Evolutionary conservation across 1,140 invertebrate genomes (phyloP).

Genomic region (Lamellibrachia luymesi): DNA sequence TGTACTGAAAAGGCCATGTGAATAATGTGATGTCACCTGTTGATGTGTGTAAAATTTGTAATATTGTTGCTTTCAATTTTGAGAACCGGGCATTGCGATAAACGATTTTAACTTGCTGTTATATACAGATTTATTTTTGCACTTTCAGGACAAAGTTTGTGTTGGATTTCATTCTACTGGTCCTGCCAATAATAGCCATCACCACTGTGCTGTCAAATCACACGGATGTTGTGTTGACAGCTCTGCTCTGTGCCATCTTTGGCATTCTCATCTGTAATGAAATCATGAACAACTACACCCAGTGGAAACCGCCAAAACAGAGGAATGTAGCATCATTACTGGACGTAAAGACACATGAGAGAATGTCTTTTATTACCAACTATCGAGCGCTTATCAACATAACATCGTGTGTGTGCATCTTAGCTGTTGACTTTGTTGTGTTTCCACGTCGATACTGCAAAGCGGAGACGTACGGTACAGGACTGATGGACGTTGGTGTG

Average conservation of each 20-base stretch:
- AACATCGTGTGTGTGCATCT: constrained; percentile 77
- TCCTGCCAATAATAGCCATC: constrained; percentile 16
- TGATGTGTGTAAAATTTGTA: not conserved
- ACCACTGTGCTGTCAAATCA: constrained; percentile 19
- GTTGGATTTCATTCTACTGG: not conserved
- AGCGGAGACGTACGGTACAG: constrained; percentile 81
- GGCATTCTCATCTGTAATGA: constrained; percentile 18
- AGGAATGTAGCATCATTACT: not conserved
- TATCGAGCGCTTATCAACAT: constrained; percentile 65
- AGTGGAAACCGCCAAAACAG: not conserved
- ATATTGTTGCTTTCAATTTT: not conserved
- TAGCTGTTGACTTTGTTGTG: constrained; percentile 87
- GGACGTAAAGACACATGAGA: not conserved
- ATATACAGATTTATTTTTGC: not conserved
- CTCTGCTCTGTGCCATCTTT: constrained; percentile 12
- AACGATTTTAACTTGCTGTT: not conserved
- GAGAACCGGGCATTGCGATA: not conserved
- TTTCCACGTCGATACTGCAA: constrained; percentile 78
- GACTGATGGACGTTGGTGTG: constrained; percentile 93
- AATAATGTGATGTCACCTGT: too few species aligned
- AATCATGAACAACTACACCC: not conserved
- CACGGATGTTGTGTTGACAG: constrained; percentile 6
- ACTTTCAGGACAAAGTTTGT: constrained; percentile 8
- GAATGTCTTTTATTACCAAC: constrained; percentile 64
- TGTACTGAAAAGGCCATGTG: too few species aligned